Evolutionary conservation across 2,113 vertebrate species (phyloP), one percentile per base, ranked within the genome.

Genomic region (Pelodiscus sinensis): DNA sequence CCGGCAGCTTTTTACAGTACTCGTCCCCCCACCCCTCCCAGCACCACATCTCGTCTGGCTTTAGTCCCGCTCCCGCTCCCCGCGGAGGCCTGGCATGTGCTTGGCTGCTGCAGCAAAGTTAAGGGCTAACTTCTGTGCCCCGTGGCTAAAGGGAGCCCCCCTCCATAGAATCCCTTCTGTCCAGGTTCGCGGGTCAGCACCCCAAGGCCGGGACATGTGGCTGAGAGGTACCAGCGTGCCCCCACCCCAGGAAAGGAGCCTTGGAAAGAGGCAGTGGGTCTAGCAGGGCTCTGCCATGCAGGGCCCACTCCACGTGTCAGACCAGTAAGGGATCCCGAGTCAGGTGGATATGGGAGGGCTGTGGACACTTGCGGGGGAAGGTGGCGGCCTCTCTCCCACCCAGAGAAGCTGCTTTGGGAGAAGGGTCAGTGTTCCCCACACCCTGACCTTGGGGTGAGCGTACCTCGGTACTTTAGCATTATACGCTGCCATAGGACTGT

Each of bases 31-130:
- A 44, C 19, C 29, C 38, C 94, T 84, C 92, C 82, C 19, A 9
- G 38, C 50, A 12, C 62, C 50, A 13, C 29, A 15, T 52, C 44
- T 24, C 50, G 50, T 50, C 82, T 50, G 25, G 75, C 35, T 27
- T 51, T 15, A 12, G 50, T 25, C 52, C 16, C 51, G 15, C 75
- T 52, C 62, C 57, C 21, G 6, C 21, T 44, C 44, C 44, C 44
- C 44, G 44, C 79, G 31, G 79, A 86, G 84, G 71, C 24, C 50
- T 58, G 86, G 89, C 92, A 94, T 90, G 85, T 91, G 95, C 38
- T 54, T 87, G 68, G 94, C 96, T 84, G 83, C 58, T 81, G 68
- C 57, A 81, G 84, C 85, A 55, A 75, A 50, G 80, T 94, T 9
- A 10, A 14, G 27, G 44, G 65, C 31, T 4, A 15, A 2, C 29